These are phyloP conservation scores for Leptinotarsa lineolata DNA, from an alignment of 1,140 invertebrate species.

Conservation along the genomic window DNA sequence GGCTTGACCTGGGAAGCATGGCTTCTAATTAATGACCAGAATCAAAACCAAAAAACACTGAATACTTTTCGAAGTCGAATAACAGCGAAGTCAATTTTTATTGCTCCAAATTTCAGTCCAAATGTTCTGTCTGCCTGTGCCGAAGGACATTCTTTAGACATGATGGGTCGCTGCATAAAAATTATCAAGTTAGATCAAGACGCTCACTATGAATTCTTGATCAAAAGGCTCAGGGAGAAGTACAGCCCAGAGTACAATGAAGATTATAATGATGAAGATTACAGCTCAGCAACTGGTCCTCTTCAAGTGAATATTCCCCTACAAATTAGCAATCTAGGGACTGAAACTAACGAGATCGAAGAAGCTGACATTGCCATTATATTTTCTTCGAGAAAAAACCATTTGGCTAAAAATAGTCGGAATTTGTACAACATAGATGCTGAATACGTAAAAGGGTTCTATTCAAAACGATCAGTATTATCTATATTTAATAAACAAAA, in stretches of 20 bases:
- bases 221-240: slow-evolving; percentile 61
- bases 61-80: slow-evolving; percentile 56
- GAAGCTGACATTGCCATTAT: slow-evolving; percentile 54
- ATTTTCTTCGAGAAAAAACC: slow-evolving; percentile 50
- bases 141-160: slow-evolving; percentile 61
- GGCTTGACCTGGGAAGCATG: slow-evolving; percentile 63
- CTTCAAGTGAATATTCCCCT: slow-evolving; percentile 62
- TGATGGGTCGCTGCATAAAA: slow-evolving; percentile 62
- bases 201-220: slow-evolving; percentile 61
- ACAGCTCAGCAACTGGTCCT: slow-evolving; percentile 55
- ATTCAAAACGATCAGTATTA: slow-evolving; percentile 33
- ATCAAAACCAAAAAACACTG: slow-evolving; percentile 43
- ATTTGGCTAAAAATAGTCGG: slow-evolving; percentile 49
- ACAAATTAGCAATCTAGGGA: slow-evolving; percentile 28
- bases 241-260: slow-evolving; percentile 51
- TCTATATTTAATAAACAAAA: slow-evolving; percentile 3
- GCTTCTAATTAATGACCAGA: slow-evolving; percentile 58
- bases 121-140: slow-evolving; percentile 58
- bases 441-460: slow-evolving; percentile 46
- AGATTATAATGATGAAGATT: slow-evolving; percentile 48
- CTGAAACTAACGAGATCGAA: slow-evolving; percentile 31
- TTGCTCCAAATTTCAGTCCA: slow-evolving; percentile 60
- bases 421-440: slow-evolving; percentile 43
- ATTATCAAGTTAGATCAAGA: slow-evolving; percentile 61
- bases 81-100: slow-evolving; percentile 67